phyloP scores from a whole-genome alignment of 92 coral and sea anemone species.

The Palythoa grandiflora region DNA sequence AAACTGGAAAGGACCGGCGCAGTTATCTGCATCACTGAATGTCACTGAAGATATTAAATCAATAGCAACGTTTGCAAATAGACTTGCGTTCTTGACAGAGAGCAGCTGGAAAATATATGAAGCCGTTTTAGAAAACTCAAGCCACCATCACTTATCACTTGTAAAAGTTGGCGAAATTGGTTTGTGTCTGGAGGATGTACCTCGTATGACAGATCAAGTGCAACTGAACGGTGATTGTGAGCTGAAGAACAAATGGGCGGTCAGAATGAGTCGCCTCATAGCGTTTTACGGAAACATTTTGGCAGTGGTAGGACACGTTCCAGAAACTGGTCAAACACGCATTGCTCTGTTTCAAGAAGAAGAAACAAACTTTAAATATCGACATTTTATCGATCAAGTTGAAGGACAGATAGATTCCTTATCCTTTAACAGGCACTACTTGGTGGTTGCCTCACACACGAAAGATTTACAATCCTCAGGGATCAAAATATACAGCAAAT shows the following conservation, averaged over 20 bases:
- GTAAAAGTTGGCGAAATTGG: background rate
- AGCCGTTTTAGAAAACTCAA: background rate
- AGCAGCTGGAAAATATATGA: background rate
- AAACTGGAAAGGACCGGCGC: constrained; percentile 14
- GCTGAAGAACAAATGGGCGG: constrained; percentile 21
- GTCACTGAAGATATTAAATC: background rate
- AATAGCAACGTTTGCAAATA: background rate
- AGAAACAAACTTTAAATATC: background rate
- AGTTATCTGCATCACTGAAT: background rate
- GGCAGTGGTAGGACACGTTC: constrained; percentile 38
- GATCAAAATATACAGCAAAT: background rate
- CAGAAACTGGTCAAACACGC: constrained; percentile 1
- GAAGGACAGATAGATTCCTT: constrained; percentile 20
- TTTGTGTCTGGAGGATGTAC: background rate
- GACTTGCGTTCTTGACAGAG: background rate
- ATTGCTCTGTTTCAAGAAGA: constrained; percentile 49
- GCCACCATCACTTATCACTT: background rate
- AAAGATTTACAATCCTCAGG: background rate
- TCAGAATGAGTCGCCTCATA: constrained; percentile 31
- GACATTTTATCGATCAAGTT: constrained; percentile 27
- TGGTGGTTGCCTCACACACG: background rate
- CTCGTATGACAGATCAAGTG: background rate
- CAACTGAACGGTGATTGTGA: constrained; percentile 8
- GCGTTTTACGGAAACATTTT: constrained; percentile 51
- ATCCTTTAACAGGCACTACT: background rate